A percentile compares a stretch with the other conserved stretches of the same genome.
These are phyloP conservation scores for Diachasmimorpha longicaudata DNA, from an alignment of 1,140 invertebrate species.

Conservation along the genomic window DNA sequence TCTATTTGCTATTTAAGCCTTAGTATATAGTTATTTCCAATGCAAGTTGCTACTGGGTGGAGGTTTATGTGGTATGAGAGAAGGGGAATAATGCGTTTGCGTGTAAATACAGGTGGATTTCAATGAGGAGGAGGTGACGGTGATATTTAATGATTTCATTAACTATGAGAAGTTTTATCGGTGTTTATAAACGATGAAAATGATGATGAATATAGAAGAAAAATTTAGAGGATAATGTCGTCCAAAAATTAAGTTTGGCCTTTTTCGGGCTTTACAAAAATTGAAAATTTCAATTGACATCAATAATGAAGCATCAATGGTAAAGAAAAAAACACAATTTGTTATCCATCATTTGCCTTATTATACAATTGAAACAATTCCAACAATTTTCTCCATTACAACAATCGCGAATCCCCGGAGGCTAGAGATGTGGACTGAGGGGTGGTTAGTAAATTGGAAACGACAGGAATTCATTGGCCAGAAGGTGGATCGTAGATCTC, in stretches of 20 bases:
- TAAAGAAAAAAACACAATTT: background rate
- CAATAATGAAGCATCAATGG: no score
- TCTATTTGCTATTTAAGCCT: slow-evolving; percentile 50
- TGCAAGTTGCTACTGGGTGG: slow-evolving; percentile 24
- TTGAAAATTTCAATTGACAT: no score
- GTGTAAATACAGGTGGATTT: slow-evolving; percentile 36
- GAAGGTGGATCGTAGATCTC: slow-evolving; percentile 45
- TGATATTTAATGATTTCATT: slow-evolving; percentile 42
- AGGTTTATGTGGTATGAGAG: background rate
- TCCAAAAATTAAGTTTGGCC: no score
- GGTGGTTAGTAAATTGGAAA: background rate
- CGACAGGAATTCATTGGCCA: background rate
- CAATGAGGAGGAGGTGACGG: slow-evolving; percentile 33
- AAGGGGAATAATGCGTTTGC: background rate
- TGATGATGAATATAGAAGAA: no score
- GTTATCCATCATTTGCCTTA: background rate
- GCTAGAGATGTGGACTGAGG: background rate
- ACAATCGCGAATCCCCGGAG: background rate
- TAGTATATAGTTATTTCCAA: slow-evolving; percentile 36
- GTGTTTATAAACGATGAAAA: background rate
- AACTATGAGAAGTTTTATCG: slow-evolving; percentile 11
- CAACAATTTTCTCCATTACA: background rate
- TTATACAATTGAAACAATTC: background rate
- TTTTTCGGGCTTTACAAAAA: no score
- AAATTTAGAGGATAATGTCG: no score